phyloP scores from a whole-genome alignment of 2,888 invertebrate genomes.

The Caenorhabditis sp. region DNA sequence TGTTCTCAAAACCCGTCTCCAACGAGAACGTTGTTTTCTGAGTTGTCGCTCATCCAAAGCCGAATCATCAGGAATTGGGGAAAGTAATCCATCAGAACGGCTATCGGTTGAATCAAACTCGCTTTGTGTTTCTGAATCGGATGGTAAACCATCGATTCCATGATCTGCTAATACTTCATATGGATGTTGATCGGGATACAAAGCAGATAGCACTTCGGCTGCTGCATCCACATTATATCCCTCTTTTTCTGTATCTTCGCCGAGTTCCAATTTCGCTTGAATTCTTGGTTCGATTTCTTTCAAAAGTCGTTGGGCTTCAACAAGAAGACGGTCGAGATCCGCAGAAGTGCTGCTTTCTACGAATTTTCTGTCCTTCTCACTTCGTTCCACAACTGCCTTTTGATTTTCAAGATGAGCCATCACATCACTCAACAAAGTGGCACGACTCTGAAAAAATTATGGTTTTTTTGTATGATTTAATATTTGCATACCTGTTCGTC shows the following conservation, averaged over 20 bases:
- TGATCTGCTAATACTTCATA: constrained; percentile 62
- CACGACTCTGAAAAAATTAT: constrained; percentile 39
- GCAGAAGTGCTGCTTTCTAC: constrained; percentile 55
- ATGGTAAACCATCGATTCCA: constrained; percentile 55
- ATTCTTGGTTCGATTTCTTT: constrained; percentile 37
- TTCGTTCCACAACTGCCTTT: constrained; percentile 46
- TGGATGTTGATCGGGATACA: constrained; percentile 65
- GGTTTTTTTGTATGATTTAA: not conserved
- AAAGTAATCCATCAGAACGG: constrained; percentile 53
- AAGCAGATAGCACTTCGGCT: constrained; percentile 65
- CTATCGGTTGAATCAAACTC: constrained; percentile 52
- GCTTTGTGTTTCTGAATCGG: constrained; percentile 52
- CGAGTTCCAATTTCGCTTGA: constrained; percentile 29
- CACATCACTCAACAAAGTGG: constrained; percentile 47
- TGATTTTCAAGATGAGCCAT: constrained; percentile 57
- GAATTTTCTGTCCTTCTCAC: constrained; percentile 44
- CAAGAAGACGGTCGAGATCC: constrained; percentile 41
- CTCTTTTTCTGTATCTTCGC: constrained; percentile 49
- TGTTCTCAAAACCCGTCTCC: constrained; percentile 69
- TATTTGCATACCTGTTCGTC: constrained; percentile 29
- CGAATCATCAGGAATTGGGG: constrained; percentile 60
- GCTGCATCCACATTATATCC: constrained; percentile 65
- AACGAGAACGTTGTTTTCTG: constrained; percentile 63
- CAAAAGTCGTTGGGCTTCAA: constrained; percentile 44
- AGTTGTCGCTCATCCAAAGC: constrained; percentile 49